These are phyloP conservation scores for Mionectes macconnelli DNA, from an alignment of 2,113 vertebrate species.

Conservation along the genomic window DNA sequence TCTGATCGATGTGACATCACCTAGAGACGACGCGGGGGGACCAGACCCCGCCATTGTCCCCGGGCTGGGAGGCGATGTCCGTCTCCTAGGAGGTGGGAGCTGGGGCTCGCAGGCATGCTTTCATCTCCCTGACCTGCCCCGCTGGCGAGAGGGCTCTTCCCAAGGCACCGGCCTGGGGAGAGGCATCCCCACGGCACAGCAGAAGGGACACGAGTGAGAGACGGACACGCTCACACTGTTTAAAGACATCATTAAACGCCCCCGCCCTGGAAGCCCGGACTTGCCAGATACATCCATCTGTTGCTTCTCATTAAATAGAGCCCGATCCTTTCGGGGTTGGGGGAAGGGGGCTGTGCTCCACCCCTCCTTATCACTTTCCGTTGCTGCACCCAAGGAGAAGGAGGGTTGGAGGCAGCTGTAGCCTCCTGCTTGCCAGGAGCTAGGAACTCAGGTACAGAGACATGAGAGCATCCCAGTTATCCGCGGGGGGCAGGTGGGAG, in stretches of 20 bases:
- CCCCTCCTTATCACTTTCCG: neutral
- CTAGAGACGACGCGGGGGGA: conserved; percentile 74
- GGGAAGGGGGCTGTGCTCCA: neutral
- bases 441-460: neutral
- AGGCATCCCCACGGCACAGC: conserved; percentile 44
- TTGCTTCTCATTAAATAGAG: neutral
- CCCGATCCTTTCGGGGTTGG: neutral
- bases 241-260: conserved; percentile 32
- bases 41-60: conserved; percentile 80
- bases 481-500: accelerated
- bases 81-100: conserved; percentile 88
- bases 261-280: neutral
- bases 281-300: conserved; percentile 27
- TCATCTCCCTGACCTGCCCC: conserved; percentile 85
- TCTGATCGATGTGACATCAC: conserved; percentile 84
- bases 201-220: conserved; percentile 71
- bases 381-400: neutral
- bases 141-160: conserved; percentile 59
- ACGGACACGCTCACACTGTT: conserved; percentile 24
- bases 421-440: neutral
- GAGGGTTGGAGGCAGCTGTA: neutral
- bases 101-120: conserved; percentile 84
- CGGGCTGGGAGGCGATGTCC: conserved; percentile 83
- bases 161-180: conserved; percentile 56
- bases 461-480: accelerated